These are phyloP conservation scores for Nothocercus nigrocapillus DNA, from an alignment of 2,113 vertebrate genomes.

Conservation along the genomic window DNA sequence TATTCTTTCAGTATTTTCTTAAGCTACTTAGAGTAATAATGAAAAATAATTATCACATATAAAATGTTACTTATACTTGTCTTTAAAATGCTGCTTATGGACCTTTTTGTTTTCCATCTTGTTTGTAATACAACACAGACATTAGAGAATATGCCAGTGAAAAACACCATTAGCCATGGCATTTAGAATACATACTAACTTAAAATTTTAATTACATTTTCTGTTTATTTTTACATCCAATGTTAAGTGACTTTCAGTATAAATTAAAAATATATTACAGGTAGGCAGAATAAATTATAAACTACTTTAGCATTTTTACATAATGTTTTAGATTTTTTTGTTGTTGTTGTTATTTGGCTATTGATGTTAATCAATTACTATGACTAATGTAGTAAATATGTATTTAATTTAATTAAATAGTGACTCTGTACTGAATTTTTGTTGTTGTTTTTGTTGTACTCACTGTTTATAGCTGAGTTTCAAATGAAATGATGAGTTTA, in stretches of 20 bases:
- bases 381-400: neutral
- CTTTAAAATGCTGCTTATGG: neutral
- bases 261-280: neutral
- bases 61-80: neutral
- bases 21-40: neutral
- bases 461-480: neutral
- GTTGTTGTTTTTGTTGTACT: neutral
- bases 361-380: neutral
- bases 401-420: neutral
- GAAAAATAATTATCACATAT: neutral
- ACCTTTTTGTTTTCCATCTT: neutral
- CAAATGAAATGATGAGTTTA: neutral
- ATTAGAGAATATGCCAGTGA: neutral
- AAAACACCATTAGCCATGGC: accelerated
- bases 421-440: neutral
- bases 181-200: neutral
- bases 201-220: neutral
- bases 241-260: neutral
- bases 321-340: neutral
- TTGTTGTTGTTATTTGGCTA: neutral
- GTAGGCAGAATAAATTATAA: neutral
- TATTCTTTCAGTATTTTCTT: neutral
- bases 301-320: neutral
- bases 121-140: neutral
- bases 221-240: neutral